phyloP scores from a whole-genome alignment of 2,797 vertebrate genomes.

The Hipposideros larvatus region DNA sequence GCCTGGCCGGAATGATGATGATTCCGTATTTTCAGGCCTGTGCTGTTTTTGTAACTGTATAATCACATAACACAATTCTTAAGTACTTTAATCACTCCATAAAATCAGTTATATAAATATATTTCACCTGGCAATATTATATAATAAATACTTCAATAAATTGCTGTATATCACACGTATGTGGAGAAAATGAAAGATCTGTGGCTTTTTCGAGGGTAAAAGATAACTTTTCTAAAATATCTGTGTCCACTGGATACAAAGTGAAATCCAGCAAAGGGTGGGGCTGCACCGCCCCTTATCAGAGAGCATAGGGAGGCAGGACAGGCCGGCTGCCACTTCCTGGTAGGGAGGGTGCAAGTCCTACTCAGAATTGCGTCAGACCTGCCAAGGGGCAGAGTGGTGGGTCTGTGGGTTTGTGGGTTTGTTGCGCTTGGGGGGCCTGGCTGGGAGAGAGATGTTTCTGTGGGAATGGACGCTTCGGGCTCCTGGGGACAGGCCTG shows the following conservation, averaged over 20 bases:
- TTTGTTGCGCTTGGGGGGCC: fast-evolving
- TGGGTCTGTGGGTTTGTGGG: fast-evolving
- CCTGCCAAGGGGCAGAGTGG: not conserved
- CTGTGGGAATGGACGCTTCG: not conserved
- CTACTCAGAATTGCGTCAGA: slow-evolving; percentile 67
- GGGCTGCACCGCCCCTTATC: slow-evolving; percentile 57
- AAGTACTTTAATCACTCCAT: not conserved
- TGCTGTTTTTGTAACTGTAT: not conserved
- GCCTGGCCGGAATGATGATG: not conserved
- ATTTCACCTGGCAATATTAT: not conserved
- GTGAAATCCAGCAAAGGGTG: slow-evolving; percentile 47
- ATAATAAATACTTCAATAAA: slow-evolving; percentile 19
- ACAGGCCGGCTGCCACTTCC: slow-evolving; percentile 18
- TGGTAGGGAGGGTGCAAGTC: slow-evolving; percentile 48
- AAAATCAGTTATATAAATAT: not conserved
- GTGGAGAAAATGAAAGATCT: not conserved
- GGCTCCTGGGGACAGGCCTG: not conserved
- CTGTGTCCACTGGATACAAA: not conserved
- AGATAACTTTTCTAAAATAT: slow-evolving; percentile 28
- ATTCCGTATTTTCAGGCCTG: fast-evolving
- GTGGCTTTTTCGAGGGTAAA: not conserved
- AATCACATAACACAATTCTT: fast-evolving
- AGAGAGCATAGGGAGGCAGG: not conserved
- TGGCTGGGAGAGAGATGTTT: not conserved
- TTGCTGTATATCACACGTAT: not conserved